Conservation (phyloP, 2,113 vertebrate species). For the Cebidichthys violaceus region DNA sequence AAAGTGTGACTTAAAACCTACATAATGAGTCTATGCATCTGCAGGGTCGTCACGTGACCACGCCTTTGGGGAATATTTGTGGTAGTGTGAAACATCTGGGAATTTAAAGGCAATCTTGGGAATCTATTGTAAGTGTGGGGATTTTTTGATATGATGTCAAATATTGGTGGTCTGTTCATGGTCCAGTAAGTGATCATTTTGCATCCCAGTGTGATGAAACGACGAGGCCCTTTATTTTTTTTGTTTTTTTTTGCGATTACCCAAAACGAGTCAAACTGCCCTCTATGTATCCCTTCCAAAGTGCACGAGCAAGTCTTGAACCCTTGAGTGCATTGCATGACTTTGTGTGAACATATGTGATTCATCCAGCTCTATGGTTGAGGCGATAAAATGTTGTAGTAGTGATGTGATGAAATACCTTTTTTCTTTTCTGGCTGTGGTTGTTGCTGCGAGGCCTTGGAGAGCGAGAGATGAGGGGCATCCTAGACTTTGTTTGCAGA, state of each 20-base stretch:
- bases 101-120: neutral
- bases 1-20: too few relatives aligned
- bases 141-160: neutral
- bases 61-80: neutral
- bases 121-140: neutral
- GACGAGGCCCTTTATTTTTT: neutral
- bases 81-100: neutral
- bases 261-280: neutral
- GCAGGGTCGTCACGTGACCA: neutral
- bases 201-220: neutral
- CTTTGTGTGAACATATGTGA: too few relatives aligned
- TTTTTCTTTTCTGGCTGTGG: constrained; percentile 30
- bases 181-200: neutral
- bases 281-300: neutral
- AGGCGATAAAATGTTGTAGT: neutral
- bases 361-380: neutral
- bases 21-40: neutral
- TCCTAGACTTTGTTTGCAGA: constrained; percentile 64
- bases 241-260: neutral
- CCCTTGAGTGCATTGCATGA: neutral
- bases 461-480: constrained; percentile 41
- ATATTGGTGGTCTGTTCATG: neutral
- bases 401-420: constrained; percentile 27
- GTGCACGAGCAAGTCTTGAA: neutral
- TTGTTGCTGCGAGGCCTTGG: constrained; percentile 43